phyloP scores from a whole-genome alignment of 2,888 invertebrate species.

The Ctena decussata region DNA sequence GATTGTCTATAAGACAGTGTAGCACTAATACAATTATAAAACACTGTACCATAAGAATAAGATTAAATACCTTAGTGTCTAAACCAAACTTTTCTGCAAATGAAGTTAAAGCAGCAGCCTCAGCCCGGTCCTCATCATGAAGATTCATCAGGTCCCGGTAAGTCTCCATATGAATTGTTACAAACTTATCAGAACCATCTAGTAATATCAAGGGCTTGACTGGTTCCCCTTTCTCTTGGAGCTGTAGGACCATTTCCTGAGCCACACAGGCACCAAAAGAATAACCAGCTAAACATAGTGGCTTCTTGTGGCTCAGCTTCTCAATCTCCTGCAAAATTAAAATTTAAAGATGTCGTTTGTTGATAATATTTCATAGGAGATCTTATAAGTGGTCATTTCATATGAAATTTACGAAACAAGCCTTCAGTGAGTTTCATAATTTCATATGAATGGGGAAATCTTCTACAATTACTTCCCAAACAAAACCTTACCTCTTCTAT shows the following conservation, averaged over 20 bases:
- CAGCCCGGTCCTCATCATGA: conserved; percentile 71
- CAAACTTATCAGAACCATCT: conserved; percentile 91
- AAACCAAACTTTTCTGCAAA: conserved; percentile 81
- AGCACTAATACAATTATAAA: no score
- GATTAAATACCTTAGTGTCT: conserved; percentile 74
- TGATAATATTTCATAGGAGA: no score
- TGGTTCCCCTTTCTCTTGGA: conserved; percentile 89
- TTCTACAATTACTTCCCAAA: no score
- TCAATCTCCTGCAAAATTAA: not conserved
- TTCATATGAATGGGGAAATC: no score
- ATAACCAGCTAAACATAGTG: conserved; percentile 97
- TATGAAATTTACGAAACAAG: no score
- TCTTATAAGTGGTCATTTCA: no score
- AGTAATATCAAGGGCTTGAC: conserved; percentile 91
- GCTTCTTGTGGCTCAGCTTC: conserved; percentile 83
- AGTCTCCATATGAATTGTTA: conserved; percentile 86
- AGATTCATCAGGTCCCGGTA: conserved; percentile 76
- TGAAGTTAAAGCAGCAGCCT: conserved; percentile 80
- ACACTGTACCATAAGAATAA: not conserved
- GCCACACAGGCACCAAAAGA: conserved; percentile 98
- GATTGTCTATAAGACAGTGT: no score
- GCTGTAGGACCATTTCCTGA: conserved; percentile 96
- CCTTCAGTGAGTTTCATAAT: no score
- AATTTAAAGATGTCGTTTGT: no score
- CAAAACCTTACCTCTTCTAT: no score